Base-by-base conservation (phyloP, 2,113 vertebrate genomes). In the Fulica atra region DNA sequence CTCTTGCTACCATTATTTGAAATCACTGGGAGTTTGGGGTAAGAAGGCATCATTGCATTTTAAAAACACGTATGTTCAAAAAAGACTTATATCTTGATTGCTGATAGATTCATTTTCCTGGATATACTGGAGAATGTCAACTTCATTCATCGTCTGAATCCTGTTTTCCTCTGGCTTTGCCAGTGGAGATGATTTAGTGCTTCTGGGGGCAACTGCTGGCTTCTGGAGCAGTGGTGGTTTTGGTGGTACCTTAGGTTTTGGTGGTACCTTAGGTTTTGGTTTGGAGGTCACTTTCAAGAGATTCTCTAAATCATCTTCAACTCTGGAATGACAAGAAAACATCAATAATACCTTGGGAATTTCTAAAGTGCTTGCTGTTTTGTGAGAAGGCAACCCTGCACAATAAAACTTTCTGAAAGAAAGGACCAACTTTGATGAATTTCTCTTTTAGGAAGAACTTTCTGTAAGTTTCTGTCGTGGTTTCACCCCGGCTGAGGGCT, bases 111-210 rank as follows among this genome's bases (percentile, higher is more conserved):
- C 98, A 2, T 99, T 99, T 93, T 99, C 98, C 93, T 96, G 97
- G 95, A 99, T 99, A 61, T 99, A 99, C 81, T 97, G 97, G 31
- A 99, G 95, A 95, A 99, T 99, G 83, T 99, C 99, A 82, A 98
- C 94, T 95, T 98, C 98, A 11, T 97, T 97, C 98, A 99, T 99
- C 9, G 83, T 82, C 87, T 98, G 97, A 66, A 97, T 93, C 73
- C 79, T 97, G 6, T 59, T 90, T 86, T 97, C 93, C 4, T 92
- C 42, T 1, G 69, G 86, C 65, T 94, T 86, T 5, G n/a, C 44
- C 48, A 44, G 33, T 9, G 63, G 68, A 31, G 73, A 42, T 35
- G 87, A 50, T 33, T 56, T 70, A 31, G 26, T 66, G 54, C 21
- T 78, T 60, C 93, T 93, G 31, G 93, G 50, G 42, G 50, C 17